Conservation (phyloP, 1,140 invertebrate genomes). For the Drosophila santomea region DNA sequence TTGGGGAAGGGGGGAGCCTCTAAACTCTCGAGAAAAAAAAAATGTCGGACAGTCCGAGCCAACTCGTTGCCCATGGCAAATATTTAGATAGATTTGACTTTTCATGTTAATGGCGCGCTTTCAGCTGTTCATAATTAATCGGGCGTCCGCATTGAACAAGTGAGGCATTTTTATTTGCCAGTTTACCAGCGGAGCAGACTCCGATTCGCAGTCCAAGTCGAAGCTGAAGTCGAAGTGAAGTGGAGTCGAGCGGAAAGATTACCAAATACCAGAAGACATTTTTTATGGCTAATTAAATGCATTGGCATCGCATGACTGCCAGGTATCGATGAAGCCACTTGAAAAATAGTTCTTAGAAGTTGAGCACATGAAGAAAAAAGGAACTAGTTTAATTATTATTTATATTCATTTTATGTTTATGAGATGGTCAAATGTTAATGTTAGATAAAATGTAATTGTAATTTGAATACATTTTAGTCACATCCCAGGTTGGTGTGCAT, state of each 20-base stretch:
- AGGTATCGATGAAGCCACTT: slow-evolving; percentile 45
- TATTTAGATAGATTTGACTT: slow-evolving; percentile 83
- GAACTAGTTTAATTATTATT: no score
- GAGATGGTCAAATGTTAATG: no score
- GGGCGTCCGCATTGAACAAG: slow-evolving; percentile 74
- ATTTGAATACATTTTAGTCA: no score
- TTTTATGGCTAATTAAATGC: slow-evolving; percentile 77
- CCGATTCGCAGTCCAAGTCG: not conserved
- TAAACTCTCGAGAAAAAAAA: slow-evolving; percentile 17
- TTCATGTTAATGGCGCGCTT: slow-evolving; percentile 83
- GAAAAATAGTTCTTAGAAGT: slow-evolving; percentile 1
- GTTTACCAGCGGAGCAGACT: slow-evolving; percentile 8
- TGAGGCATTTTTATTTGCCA: slow-evolving; percentile 80
- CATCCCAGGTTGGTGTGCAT: not conserved
- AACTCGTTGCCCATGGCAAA: slow-evolving; percentile 70
- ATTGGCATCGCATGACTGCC: slow-evolving; percentile 52
- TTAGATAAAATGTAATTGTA: no score
- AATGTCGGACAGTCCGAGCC: slow-evolving; percentile 37
- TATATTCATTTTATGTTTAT: no score
- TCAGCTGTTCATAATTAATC: slow-evolving; percentile 83
- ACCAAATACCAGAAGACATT: slow-evolving; percentile 72
- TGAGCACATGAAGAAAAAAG: not conserved
- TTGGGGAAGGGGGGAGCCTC: slow-evolving; percentile 9
- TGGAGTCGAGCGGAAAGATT: slow-evolving; percentile 24
- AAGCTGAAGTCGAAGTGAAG: slow-evolving; percentile 1